Base-by-base conservation (phyloP, 2,888 invertebrate species). In the Tachina grossa region DNA sequence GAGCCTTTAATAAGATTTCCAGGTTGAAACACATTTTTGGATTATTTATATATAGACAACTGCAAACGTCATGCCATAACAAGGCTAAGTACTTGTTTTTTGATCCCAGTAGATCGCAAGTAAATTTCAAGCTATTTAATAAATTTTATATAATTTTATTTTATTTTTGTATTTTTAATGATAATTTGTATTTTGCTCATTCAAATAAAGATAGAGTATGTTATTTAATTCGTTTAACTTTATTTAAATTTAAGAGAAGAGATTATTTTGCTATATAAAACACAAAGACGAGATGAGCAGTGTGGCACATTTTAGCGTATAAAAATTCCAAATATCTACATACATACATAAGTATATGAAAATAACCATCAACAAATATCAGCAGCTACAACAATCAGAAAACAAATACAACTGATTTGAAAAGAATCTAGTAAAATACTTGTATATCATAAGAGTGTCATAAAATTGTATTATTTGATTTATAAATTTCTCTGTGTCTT, bases 221-320 rank as follows among this genome's bases (percentile, higher is more conserved):
- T 76, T 75, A 68, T 75, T 81, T 75, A 75, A 65, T 61, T 81
- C 19, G 59, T 66, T 66, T 51, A 53, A 79, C 55, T 61, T 79
- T 71, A 65, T 79, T 72, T 80, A 72, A 57, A 74, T 66, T 80
- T 74, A 74, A 80, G 80, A 77, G 77, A 65, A 66, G 74, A 86
- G 84, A 87, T 84, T 84, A 84, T 79, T 82, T 86, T 76, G 51
- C 51, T 41, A 59, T 74, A 76, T 84, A 83, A 84, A 84, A 80
- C 78, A 88, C 87, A 88, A 88, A 88, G 88, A 88, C 82, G 87
- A 85, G 87, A 87, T 87, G 88, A 84, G 86, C 87, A 87, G 87
- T 88, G 80, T 86, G 86, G 87, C 87, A 87, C 85, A 86, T 87
- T 57, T 53, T 19, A 49, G 22, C 16, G 59, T 59, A 10, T 66